Conservation (phyloP, 2,888 invertebrate species). For the Rhingia rostrata region DNA sequence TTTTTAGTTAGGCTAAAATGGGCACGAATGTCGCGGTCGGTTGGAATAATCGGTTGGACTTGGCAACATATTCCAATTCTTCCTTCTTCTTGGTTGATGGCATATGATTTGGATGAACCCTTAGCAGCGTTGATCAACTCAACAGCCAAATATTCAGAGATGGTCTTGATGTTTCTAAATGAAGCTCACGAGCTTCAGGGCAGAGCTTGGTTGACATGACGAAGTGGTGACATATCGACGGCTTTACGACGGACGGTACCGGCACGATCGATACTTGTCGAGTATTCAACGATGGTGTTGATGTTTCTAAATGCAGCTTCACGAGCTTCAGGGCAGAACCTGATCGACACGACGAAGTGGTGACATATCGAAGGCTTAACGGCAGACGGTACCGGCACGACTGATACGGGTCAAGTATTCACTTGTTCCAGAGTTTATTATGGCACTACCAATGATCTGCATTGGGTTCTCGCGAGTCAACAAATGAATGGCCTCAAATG, state of each 20-base stretch:
- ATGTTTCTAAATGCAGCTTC: slow-evolving; percentile 99
- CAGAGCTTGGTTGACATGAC: slow-evolving; percentile 99
- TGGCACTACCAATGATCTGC: slow-evolving; percentile 96
- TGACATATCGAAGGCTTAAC: slow-evolving; percentile 99
- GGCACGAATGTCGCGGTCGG: too few species aligned
- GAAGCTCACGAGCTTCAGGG: slow-evolving; percentile 99
- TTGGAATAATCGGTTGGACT: slow-evolving; percentile 99
- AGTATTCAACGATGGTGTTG: slow-evolving; percentile 99
- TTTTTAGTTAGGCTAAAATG: too few species aligned
- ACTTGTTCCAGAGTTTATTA: slow-evolving; percentile 99
- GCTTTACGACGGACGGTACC: slow-evolving; percentile 99
- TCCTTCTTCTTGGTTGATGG: slow-evolving; percentile 99
- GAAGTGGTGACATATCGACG: slow-evolving; percentile 98
- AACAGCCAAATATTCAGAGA: slow-evolving; percentile 99
- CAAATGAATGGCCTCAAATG: slow-evolving; percentile 99
- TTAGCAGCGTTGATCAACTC: slow-evolving; percentile 99
- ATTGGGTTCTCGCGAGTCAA: slow-evolving; percentile 94
- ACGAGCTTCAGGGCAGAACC: slow-evolving; percentile 97
- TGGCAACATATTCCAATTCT: slow-evolving; percentile 99
- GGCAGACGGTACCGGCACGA: slow-evolving; percentile 99
- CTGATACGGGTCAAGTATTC: slow-evolving; percentile 99
- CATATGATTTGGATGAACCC: slow-evolving; percentile 99
- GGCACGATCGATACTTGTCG: slow-evolving; percentile 99
- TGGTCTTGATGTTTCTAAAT: slow-evolving; percentile 99
- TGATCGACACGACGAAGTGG: slow-evolving; percentile 99